Conservation (phyloP, 2,113 vertebrate species). For the Verasper variegatus region DNA sequence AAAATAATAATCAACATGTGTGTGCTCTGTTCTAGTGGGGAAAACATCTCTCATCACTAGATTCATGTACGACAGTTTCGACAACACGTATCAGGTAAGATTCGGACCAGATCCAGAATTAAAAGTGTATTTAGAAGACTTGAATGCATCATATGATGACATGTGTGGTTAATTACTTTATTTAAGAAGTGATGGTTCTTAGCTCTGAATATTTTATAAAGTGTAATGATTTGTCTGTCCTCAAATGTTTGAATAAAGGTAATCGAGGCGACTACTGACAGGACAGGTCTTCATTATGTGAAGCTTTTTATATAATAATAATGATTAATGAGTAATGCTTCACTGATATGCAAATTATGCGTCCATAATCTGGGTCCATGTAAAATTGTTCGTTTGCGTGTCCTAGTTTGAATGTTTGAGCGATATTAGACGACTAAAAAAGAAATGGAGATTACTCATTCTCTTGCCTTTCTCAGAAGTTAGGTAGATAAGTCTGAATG, state of each 20-base stretch:
- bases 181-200: no score
- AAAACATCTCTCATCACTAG: constrained; percentile 86
- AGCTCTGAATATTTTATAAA: not conserved
- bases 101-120: not conserved
- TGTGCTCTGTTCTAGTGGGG: constrained; percentile 78
- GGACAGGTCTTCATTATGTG: not conserved
- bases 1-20: not conserved
- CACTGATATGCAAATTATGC: not conserved
- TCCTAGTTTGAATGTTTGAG: not conserved
- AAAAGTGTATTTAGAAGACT: not conserved
- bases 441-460: no score
- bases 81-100: constrained; percentile 85
- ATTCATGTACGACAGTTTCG: constrained; percentile 86
- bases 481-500: constrained; percentile 11
- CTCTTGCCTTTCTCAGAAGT: no score
- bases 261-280: not conserved
- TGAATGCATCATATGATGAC: not conserved
- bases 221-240: not conserved
- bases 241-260: not conserved
- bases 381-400: not conserved
- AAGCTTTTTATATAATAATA: not conserved
- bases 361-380: not conserved
- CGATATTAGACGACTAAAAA: not conserved
- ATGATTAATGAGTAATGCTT: not conserved
- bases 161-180: not conserved